Base-by-base conservation (phyloP, 2,113 vertebrate genomes). In the Agapornis roseicollis region DNA sequence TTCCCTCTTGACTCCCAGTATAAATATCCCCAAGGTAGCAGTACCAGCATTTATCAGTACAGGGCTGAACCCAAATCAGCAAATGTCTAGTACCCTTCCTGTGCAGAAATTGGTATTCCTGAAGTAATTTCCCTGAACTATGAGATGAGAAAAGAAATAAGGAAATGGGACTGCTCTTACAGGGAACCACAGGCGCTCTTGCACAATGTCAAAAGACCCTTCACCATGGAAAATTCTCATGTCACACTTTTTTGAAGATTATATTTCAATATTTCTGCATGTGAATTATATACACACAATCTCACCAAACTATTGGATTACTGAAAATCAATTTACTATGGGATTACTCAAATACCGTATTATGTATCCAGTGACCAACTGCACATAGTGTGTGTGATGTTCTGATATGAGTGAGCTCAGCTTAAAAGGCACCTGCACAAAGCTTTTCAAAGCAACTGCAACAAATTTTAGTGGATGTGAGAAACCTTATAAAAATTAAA, bases 401-500 rank as follows among this genome's bases (percentile, higher is more conserved):
- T 93, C 93, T 97, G 92, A 93, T 91, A 92, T 63, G 92, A 88
- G 87, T 90, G 80, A 91, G 74, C 90, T 96, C 95, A 91, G 72
- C 95, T 94, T 94, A 97, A 89, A 96, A 97, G 91, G 93, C 97
- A 98, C 97, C 97, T 98, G 96, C 96, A 94, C 80, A 87, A 96
- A 96, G 92, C 69, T 97, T 97, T 98, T 97, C 96, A 97, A 97
- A 97, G 96, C 74, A 97, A 96, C 77, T 93, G 79, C 80, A 97
- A 97, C 98, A 97, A 96, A 97, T 98, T 97, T 98, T 90, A 97
- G 96, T 97, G 95, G 94, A 98, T 97, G 97, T 98, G 98, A 97
- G 96, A 98, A 97, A 96, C 91, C 92, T 96, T 97, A 97, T 96
- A 98, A 98, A 98, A 98, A 97, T 98, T 98, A 98, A 98, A 97